Evolutionary conservation across 1,140 invertebrate species (phyloP).

Genomic region (Caenorhabditis inopinata): DNA sequence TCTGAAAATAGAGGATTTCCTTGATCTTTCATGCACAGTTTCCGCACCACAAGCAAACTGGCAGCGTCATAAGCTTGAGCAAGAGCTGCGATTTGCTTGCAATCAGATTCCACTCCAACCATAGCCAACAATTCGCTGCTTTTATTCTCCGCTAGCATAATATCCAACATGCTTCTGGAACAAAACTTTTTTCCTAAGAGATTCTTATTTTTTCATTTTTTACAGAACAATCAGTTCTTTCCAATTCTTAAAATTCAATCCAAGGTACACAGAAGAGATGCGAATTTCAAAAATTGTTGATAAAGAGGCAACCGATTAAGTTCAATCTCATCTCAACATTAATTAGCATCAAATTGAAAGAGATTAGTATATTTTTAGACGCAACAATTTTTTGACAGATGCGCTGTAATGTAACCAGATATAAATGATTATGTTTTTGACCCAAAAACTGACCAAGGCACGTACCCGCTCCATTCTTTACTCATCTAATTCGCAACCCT

Average conservation of each 20-base stretch:
- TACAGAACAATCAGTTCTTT: no score
- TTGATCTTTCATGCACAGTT: not conserved
- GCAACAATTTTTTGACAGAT: not conserved
- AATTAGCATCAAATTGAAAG: not conserved
- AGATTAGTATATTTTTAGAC: not conserved
- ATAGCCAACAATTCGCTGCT: not conserved
- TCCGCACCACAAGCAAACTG: not conserved
- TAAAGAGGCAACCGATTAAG: not conserved
- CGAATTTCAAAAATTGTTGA: conserved; percentile 28
- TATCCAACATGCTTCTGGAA: not conserved
- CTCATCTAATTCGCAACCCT: not conserved
- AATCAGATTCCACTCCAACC: not conserved
- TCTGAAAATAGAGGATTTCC: not conserved
- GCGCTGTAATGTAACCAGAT: no score
- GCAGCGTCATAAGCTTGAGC: conserved; percentile 6
- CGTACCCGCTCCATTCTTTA: not conserved
- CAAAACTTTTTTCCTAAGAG: no score
- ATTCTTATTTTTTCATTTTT: no score
- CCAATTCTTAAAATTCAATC: no score
- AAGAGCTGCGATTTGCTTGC: not conserved
- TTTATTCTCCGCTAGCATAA: not conserved
- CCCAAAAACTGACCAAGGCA: not conserved
- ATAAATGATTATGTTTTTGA: not conserved
- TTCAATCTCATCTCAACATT: not conserved
- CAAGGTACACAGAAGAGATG: not conserved